Evolutionary conservation across 1,140 invertebrate genomes (phyloP), one percentile per base, ranked within the genome.

Genomic region (Drosophila suzukii): DNA sequence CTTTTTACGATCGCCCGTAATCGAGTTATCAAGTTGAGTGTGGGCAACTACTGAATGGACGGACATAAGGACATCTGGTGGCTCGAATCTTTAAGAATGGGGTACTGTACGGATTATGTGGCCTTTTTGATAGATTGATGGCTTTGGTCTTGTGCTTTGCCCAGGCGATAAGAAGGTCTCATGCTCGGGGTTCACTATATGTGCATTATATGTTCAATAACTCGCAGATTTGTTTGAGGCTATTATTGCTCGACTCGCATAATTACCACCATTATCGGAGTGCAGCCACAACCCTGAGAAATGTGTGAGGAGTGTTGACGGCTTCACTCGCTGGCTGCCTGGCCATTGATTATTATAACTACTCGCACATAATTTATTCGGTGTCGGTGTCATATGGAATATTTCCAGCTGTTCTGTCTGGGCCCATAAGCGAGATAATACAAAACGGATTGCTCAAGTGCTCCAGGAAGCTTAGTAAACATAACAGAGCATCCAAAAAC

Each of bases 251-350:
- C 11, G 27, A 11, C 15, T 11, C n/a, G 58, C 57, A 50, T 47
- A 50, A 56, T 50, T 41, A 51, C 54, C 68, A 58, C 20, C 36
- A 55, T 77, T 77, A 77, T 77, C 74, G 60, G 50, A 63, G 51
- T 70, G 67, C 61, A 75, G 60, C 67, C 58, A 39, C 53, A 81
- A 78, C 78, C 78, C 78, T 81, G 78, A 76, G 75, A 55, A 81
- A 67, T 34, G 73, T 81, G 73, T 60, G 78, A 70, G 82, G 88
- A 82, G 75, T 82, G 71, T 82, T 82, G 80, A 75, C 53, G 36
- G 50, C 57, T 51, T 30, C 55, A 20, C 27, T 50, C 59, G 44
- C 56, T 49, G 73, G 43, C 63, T 62, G 73, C 3, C 46, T 49
- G 47, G 62, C 59, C 61, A 77, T 70, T 58, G 78, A 79, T 75